Percentiles rank a stretch among this genome's conserved stretches.
phyloP scores from a whole-genome alignment of 2,888 invertebrate species.

The Calameuta filiformis region DNA sequence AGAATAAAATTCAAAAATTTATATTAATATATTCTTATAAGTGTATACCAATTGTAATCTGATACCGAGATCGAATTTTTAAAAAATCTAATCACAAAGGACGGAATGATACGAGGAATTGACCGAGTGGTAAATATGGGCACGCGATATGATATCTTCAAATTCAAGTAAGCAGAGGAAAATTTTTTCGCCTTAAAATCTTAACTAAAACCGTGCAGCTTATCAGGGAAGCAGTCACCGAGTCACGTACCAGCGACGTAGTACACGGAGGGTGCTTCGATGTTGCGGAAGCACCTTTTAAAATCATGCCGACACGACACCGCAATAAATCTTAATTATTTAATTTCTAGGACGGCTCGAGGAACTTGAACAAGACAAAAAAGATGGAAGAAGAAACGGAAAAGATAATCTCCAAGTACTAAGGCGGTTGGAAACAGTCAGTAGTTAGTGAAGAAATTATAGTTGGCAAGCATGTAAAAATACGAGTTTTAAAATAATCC shows the following conservation, averaged over 20 bases:
- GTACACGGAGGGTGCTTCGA: slow-evolving; percentile 1
- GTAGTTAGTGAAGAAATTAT: not conserved
- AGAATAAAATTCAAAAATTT: not conserved
- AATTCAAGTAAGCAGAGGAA: not conserved
- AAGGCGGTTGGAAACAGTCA: not conserved
- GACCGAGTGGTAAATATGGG: not conserved
- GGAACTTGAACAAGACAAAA: not conserved
- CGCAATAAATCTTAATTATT: slow-evolving; percentile 50
- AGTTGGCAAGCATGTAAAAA: not conserved
- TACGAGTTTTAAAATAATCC: not conserved
- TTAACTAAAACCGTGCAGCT: not conserved
- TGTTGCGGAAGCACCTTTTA: slow-evolving; percentile 27
- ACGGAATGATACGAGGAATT: not conserved
- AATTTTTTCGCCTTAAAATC: not conserved
- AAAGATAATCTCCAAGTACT: not conserved
- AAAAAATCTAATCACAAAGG: not conserved
- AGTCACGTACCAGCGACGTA: not conserved
- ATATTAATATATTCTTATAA: not conserved
- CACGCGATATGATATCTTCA: not conserved
- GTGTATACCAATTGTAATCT: not conserved
- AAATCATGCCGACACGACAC: slow-evolving; percentile 31
- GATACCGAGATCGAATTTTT: not conserved
- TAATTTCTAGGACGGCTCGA: slow-evolving; percentile 36
- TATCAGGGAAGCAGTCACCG: not conserved
- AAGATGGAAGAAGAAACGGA: not conserved